A percentile compares a stretch with the other conserved stretches of the same genome.
phyloP scores from a whole-genome alignment of 2,888 invertebrate genomes.

The Arctia plantaginis region DNA sequence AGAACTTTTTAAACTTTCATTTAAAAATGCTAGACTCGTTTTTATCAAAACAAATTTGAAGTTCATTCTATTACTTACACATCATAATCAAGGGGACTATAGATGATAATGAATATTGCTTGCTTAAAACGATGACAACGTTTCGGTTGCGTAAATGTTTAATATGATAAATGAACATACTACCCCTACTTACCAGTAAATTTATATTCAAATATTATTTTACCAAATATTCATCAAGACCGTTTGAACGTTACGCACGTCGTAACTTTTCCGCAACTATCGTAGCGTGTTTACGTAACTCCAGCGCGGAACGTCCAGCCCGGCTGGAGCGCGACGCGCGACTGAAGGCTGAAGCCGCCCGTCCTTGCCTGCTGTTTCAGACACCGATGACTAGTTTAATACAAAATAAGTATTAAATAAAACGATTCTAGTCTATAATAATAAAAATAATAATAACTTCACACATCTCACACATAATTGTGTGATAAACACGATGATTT shows the following conservation, averaged over 20 bases:
- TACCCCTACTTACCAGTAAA: conserved; percentile 30
- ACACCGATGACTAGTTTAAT: not conserved
- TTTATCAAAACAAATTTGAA: too few species aligned
- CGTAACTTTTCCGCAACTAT: conserved; percentile 46
- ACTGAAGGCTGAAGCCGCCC: conserved; percentile 59
- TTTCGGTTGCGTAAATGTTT: not conserved
- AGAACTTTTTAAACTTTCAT: not conserved
- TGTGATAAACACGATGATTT: too few species aligned
- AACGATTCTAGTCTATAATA: not conserved
- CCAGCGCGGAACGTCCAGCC: conserved; percentile 36
- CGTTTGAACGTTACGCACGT: conserved; percentile 11
- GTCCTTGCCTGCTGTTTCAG: conserved; percentile 18
- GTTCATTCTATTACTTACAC: too few species aligned
- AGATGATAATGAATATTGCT: not conserved
- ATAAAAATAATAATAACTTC: too few species aligned
- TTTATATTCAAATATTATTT: conserved; percentile 11
- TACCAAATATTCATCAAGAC: conserved; percentile 3
- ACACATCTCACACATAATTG: too few species aligned
- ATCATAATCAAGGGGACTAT: not conserved
- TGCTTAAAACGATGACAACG: not conserved
- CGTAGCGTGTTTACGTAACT: conserved; percentile 2
- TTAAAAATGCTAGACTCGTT: too few species aligned
- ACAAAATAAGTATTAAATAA: not conserved
- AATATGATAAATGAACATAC: not conserved
- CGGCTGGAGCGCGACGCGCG: conserved; percentile 38